Percentiles rank a stretch among this genome's conserved stretches.
Conservation (phyloP, 2,797 vertebrate species). For the Anolis apletophallus region DNA sequence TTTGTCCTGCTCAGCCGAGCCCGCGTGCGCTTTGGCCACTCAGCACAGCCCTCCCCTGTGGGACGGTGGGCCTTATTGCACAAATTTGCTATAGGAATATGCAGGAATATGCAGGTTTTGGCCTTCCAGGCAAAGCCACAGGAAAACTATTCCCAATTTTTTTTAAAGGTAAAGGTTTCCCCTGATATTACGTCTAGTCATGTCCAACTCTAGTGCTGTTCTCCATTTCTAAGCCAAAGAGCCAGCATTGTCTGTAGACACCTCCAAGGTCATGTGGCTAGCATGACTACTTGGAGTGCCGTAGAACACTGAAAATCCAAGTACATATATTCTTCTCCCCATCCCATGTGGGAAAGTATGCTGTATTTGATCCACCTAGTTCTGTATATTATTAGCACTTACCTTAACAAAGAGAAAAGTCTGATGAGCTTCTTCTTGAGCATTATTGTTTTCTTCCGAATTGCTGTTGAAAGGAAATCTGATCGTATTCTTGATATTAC, state of each 20-base stretch:
- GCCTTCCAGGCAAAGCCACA: no score
- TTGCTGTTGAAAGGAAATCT: slow-evolving; percentile 37
- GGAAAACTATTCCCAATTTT: background rate
- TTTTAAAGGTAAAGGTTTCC: no score
- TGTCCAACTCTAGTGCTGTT: no score
- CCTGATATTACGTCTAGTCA: no score
- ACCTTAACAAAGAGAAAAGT: slow-evolving; percentile 77
- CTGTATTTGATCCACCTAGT: background rate
- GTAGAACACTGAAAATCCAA: background rate
- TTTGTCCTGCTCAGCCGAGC: no score
- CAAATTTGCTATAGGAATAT: background rate
- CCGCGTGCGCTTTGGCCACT: no score
- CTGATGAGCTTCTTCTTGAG: slow-evolving; percentile 14
- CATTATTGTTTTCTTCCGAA: slow-evolving; percentile 42
- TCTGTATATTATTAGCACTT: slow-evolving; percentile 55
- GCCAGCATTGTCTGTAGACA: no score
- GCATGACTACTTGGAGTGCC: no score
- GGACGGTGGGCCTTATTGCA: no score
- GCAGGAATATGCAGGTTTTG: background rate
- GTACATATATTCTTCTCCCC: background rate
- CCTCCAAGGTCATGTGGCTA: no score
- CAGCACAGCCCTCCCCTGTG: no score
- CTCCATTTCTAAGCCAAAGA: no score
- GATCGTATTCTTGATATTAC: slow-evolving; percentile 22
- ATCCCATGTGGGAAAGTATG: background rate